A percentile compares a stretch with the other conserved stretches of the same genome.
phyloP scores from a whole-genome alignment of 2,113 vertebrate species.

The Ciconia stormi region DNA sequence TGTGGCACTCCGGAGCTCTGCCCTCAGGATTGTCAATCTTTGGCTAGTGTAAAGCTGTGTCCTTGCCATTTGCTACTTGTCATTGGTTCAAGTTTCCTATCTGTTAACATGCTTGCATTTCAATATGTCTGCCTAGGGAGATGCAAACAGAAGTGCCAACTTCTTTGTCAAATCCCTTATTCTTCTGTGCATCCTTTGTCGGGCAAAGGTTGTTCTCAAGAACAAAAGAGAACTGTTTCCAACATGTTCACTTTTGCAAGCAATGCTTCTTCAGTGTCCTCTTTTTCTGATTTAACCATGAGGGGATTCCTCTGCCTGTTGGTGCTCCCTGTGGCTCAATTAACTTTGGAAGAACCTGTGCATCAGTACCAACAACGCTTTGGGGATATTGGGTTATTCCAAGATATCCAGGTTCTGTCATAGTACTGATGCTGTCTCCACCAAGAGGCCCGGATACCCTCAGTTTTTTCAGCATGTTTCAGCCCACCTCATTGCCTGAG shows the following conservation, averaged over 20 bases:
- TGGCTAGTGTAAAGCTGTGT: not conserved
- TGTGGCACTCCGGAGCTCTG: not conserved
- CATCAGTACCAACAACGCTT: not conserved
- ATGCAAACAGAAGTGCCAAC: not conserved
- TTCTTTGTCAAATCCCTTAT: not conserved
- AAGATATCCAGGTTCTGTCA: not conserved
- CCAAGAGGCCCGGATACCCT: not conserved
- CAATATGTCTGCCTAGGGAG: not conserved
- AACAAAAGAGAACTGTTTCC: not conserved
- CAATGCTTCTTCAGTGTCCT: not conserved
- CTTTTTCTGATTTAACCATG: not conserved
- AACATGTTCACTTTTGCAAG: not conserved
- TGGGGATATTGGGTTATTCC: not conserved
- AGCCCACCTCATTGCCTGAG: not conserved
- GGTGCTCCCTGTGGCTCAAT: not conserved
- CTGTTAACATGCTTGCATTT: not conserved
- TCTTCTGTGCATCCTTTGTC: not conserved
- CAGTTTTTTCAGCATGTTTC: not conserved
- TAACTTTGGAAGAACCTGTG: not conserved
- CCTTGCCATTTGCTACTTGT: not conserved
- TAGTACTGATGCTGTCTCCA: not conserved
- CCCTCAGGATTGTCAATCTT: not conserved
- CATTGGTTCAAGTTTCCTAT: not conserved
- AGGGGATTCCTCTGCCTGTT: not conserved
- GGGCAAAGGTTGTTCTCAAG: not conserved